A percentile compares a stretch with the other conserved stretches of the same genome.
Evolutionary conservation across 2,888 invertebrate species (phyloP).

Genomic region (Phymatocera aterrima): DNA sequence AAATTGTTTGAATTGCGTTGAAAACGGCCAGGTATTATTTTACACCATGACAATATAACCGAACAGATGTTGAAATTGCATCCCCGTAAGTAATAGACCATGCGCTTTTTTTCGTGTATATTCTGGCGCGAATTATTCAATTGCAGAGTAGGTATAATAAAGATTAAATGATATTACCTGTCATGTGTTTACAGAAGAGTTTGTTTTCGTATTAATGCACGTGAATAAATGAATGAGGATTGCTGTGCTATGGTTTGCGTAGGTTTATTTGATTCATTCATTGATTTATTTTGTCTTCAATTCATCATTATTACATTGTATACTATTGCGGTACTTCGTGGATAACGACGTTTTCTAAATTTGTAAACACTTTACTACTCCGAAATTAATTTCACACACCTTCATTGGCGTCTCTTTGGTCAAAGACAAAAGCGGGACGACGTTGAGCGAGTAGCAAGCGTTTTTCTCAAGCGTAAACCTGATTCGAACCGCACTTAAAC

Average conservation of each 20-base stretch:
- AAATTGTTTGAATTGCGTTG: background rate
- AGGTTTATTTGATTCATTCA: background rate
- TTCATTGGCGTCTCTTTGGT: background rate
- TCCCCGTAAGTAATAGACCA: background rate
- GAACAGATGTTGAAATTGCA: too few relatives aligned
- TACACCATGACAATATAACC: background rate
- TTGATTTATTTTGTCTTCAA: background rate
- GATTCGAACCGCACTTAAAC: conserved; percentile 38
- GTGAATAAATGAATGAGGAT: background rate
- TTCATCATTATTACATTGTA: background rate
- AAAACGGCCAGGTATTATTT: background rate
- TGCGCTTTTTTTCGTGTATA: background rate
- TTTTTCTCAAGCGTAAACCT: conserved; percentile 28
- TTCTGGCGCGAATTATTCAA: background rate
- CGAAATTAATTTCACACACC: too few relatives aligned
- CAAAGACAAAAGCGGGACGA: background rate
- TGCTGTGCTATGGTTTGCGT: background rate
- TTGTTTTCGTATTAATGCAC: background rate
- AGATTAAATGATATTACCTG: background rate
- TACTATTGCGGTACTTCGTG: background rate
- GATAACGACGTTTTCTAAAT: background rate
- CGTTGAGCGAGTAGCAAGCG: conserved; percentile 2
- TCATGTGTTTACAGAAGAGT: background rate
- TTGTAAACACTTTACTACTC: background rate
- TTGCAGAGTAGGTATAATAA: background rate